Evolutionary conservation across 2,888 invertebrate genomes (phyloP), one percentile per base, ranked within the genome.

Genomic region (Latheticus oryzae): DNA sequence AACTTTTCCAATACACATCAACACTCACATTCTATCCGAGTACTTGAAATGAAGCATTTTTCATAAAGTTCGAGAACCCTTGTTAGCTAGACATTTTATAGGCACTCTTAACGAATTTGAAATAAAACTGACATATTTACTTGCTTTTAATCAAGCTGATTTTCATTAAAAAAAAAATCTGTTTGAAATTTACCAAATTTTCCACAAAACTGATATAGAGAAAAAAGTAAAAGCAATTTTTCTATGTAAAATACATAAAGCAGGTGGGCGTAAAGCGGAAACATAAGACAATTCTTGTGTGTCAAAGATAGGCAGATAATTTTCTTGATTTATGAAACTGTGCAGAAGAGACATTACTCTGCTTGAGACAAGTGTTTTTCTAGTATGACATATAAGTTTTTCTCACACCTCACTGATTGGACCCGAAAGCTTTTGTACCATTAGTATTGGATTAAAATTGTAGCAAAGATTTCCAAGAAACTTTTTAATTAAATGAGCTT

Each of bases 51-150:
- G 47, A 52, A 26, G 60, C 59, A 61, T 64, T 63, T 61, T 64
- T 63, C 61, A 64, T 61, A 53, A 58, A 37, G 60, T 53, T 56
- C 53, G 54, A 60, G 52, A 30, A 56, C 56, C 61, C 63, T 63
- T 60, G 60, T 65, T 65, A 65, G 55, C 57, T 50, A 37, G 57
- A 55, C 52, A 42, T 54, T 63, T 63, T 63, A 56, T 56, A 32
- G 40, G 40, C 13, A 40, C 37, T 30, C 38, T 30, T 40, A 51
- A 17, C 40, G 30, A 33, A 51, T 40, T 30, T 51, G 42, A 42
- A 32, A 42, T 52, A 42, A 42, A 52, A 52, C 32, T 52, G 52
- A 42, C 52, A 52, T 48, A 48, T 48, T 48, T 48, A 48, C 35
- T 24, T 24, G 9, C 8, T 19, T 19, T 19, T 19, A 19, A 5